These are phyloP conservation scores for Rafetus swinhoei DNA, from an alignment of 2,113 vertebrate genomes.

Conservation along the genomic window DNA sequence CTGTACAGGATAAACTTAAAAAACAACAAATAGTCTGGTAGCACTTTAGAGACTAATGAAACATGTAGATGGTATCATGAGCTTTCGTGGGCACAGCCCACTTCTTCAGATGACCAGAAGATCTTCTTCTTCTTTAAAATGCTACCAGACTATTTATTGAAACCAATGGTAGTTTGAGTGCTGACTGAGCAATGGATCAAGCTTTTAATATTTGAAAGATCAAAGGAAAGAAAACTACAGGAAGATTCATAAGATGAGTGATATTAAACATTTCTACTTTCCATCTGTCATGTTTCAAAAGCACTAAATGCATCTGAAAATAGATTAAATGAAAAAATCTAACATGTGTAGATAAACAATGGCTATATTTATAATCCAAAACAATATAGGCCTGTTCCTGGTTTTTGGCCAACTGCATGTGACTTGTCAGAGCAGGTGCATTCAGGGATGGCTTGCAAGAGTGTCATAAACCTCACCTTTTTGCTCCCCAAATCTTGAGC, in stretches of 20 bases:
- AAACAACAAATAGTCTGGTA: too few species aligned
- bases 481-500: neutral
- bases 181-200: neutral
- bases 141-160: neutral
- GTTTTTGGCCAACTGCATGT: neutral
- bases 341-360: neutral
- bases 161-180: constrained; percentile 54
- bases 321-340: neutral
- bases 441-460: rapidly evolving
- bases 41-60: too few species aligned
- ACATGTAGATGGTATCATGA: too few species aligned
- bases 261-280: neutral
- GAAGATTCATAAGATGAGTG: neutral
- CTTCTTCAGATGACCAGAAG: too few species aligned
- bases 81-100: too few species aligned
- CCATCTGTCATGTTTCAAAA: neutral
- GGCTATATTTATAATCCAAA: neutral
- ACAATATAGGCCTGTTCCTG: neutral
- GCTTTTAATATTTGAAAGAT: neutral
- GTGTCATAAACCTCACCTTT: constrained; percentile 13
- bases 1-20: too few species aligned
- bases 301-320: neutral
- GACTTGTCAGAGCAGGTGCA: neutral
- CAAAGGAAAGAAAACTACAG: neutral
- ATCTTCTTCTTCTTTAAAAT: too few species aligned